Conservation (phyloP, 2,888 invertebrate genomes). For the Drosophila kambysellisi region DNA sequence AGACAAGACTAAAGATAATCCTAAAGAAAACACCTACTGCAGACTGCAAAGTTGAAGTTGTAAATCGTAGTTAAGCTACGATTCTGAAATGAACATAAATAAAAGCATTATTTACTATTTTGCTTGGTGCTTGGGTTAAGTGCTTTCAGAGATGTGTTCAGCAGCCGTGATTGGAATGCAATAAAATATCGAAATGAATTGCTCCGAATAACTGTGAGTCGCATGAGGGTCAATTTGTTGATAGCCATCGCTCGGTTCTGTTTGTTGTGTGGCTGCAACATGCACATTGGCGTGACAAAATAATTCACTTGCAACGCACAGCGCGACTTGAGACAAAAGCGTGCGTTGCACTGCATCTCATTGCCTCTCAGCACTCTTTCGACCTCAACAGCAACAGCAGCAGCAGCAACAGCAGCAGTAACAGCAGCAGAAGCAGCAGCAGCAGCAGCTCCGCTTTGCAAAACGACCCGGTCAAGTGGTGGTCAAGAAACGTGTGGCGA, state of each 20-base stretch:
- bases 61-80: no score
- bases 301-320: conserved; percentile 42
- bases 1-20: neutral
- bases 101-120: neutral
- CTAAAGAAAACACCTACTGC: neutral
- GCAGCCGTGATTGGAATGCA: conserved; percentile 24
- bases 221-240: conserved; percentile 67
- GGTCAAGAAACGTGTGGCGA: conserved; percentile 32
- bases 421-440: no score
- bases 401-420: neutral
- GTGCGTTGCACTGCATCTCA: conserved; percentile 18
- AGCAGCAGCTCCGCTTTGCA: neutral
- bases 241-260: conserved; percentile 49
- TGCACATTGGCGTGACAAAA: conserved; percentile 68
- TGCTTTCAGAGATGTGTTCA: conserved; percentile 21
- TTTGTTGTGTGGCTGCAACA: conserved; percentile 50
- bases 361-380: conserved; percentile 1
- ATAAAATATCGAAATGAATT: conserved; percentile 50
- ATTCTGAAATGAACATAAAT: neutral
- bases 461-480: conserved; percentile 46
- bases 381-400: conserved; percentile 5
- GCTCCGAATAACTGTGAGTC: conserved; percentile 35
- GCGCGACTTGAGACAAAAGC: conserved; percentile 31
- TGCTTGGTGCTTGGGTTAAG: conserved; percentile 19
- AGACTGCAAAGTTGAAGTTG: no score